Conservation (phyloP, 2,113 vertebrate species). For the Pollimyrus isidori region DNA sequence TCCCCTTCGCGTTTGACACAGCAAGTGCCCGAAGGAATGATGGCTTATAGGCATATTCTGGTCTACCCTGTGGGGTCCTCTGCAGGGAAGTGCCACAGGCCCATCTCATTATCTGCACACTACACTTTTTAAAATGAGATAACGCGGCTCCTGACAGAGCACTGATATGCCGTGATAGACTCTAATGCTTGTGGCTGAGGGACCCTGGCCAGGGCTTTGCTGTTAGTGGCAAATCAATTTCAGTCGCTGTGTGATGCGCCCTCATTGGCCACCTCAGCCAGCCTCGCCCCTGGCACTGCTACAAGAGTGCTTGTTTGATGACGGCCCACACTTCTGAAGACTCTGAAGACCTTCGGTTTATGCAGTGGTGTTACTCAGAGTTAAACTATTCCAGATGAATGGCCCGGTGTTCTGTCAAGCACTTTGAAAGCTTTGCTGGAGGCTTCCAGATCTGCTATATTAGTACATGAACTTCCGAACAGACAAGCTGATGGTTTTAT, state of each 20-base stretch:
- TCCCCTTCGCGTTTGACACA: neutral
- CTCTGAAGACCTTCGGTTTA: neutral
- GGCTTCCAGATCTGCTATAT: neutral
- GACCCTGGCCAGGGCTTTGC: conserved; percentile 40
- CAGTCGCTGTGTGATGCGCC: conserved; percentile 22
- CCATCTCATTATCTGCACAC: conserved; percentile 41
- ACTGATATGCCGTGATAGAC: conserved; percentile 60
- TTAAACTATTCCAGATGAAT: neutral
- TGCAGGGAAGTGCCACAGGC: conserved; percentile 27
- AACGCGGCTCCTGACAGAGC: conserved; percentile 33
- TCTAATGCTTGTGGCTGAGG: conserved; percentile 43
- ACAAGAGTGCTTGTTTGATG: neutral
- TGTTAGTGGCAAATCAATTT: conserved; percentile 61
- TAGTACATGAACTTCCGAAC: neutral
- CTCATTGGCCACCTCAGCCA: neutral
- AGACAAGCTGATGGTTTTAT: neutral
- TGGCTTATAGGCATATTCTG: conserved; percentile 37
- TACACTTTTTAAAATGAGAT: conserved; percentile 33
- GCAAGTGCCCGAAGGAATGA: neutral
- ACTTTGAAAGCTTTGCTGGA: neutral
- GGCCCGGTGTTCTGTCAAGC: neutral
- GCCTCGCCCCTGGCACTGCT: neutral
- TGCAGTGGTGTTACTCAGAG: neutral
- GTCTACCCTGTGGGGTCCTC: conserved; percentile 31
- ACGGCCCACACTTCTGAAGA: neutral